Conservation (phyloP, 2,113 vertebrate species). For the Rhagologus leucostigma region DNA sequence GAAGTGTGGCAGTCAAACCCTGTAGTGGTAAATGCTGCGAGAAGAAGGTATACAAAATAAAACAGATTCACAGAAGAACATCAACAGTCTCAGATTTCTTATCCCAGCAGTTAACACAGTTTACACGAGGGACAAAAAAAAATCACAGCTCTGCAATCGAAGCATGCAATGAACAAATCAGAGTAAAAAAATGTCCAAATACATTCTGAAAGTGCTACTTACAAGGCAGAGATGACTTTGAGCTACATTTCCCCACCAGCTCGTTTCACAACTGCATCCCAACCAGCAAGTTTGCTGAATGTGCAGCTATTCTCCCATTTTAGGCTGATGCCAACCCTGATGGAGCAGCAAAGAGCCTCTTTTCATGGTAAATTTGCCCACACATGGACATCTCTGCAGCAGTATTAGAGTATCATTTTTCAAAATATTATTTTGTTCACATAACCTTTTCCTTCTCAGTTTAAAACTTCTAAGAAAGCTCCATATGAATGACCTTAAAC, state of each 20-base stretch:
- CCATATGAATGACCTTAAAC: background rate
- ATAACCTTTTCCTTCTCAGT: background rate
- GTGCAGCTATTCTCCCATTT: background rate
- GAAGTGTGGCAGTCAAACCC: slow-evolving; percentile 87
- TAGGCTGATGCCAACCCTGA: background rate
- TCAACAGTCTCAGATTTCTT: background rate
- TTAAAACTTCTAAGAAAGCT: background rate
- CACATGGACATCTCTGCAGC: background rate
- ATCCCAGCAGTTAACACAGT: background rate
- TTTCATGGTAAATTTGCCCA: background rate
- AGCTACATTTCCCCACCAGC: background rate
- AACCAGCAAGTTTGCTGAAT: background rate
- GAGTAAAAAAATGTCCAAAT: background rate
- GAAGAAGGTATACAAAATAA: background rate
- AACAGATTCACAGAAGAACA: background rate
- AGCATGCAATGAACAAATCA: background rate
- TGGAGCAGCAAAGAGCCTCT: background rate
- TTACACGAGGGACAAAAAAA: background rate
- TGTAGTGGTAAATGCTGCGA: slow-evolving; percentile 78
- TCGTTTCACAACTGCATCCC: background rate
- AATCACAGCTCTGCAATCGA: background rate
- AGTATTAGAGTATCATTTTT: background rate
- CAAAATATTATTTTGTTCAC: background rate
- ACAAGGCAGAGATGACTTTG: background rate
- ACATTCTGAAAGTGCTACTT: background rate